Evolutionary conservation across 2,113 vertebrate genomes (phyloP), one percentile per base, ranked within the genome.

Genomic region (Megaleporinus macrocephalus): DNA sequence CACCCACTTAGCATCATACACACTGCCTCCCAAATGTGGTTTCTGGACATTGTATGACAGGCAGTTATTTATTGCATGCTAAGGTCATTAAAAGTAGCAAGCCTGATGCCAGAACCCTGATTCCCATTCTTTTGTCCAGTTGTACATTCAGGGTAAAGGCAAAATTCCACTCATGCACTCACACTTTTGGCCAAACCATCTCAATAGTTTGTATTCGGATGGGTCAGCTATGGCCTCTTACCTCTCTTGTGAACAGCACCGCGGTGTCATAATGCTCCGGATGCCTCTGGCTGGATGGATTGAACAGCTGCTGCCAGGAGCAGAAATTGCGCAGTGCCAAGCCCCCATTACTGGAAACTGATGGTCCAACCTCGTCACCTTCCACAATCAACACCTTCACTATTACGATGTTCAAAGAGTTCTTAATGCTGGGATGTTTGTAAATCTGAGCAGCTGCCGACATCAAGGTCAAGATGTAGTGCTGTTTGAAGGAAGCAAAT

Each of bases 241-340:
- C 98, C 97, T 98, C 94, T 94, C 96, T 94, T 14, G 97, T 99
- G 91, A 99, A 95, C 55, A 99, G 94, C 83, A 99, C 90, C 59
- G 98, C 97, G 0, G 97, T 98, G 92, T 99, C 98, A 0, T 95
- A 98, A 88, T 99, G 98, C 86, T 97, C 96, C 0, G 96, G 94
- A 79, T 98, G 94, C 41, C 97, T 90, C 86, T 97, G 97, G 0
- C 96, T 98, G 0, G 89, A 86, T 0, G 96, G 95, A 87, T 99
- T 99, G 92, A 97, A 95, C 11, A n/a, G 87, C 71, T 95, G 95
- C 86, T 99, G 98, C 98, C 98, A 99, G 83, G 82, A 93, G 88
- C 98, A 99, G 93, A 99, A 99, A 92, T 95, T 97, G 11, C 97
- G 93, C n/a, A 98, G 92, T 0, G 95, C 94, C 26, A 98, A 92